Percentiles rank a stretch among this genome's conserved stretches.
Evolutionary conservation across 2,797 vertebrate genomes (phyloP).

Genomic region (Champsocephalus esox): DNA sequence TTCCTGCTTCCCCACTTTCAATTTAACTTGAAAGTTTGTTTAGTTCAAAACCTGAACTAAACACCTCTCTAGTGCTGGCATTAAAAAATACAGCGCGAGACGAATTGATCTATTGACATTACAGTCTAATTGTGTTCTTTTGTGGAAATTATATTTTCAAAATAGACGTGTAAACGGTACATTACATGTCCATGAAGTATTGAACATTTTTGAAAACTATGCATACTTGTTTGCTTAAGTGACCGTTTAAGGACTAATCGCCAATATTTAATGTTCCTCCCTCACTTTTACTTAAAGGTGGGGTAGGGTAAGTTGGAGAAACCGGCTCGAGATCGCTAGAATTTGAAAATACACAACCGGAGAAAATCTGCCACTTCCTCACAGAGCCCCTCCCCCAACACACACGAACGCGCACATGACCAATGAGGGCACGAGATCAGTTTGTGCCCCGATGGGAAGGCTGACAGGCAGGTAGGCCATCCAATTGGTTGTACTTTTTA

Average conservation of each 20-base stretch:
- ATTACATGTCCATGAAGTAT: conserved; percentile 26
- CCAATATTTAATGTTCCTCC: neutral
- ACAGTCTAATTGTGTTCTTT: conserved; percentile 15
- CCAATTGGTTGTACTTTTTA: too few species aligned
- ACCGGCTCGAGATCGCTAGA: too few species aligned
- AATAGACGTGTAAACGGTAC: conserved; percentile 28
- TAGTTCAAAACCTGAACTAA: conserved; percentile 33
- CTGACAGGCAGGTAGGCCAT: too few species aligned
- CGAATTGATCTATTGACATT: neutral
- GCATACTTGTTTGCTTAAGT: conserved; percentile 26
- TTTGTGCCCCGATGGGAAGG: too few species aligned
- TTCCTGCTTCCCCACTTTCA: conserved; percentile 46
- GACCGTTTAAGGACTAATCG: conserved; percentile 3
- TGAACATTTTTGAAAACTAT: conserved; percentile 19
- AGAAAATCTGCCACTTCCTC: too few species aligned
- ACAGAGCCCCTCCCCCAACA: too few species aligned
- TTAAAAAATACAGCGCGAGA: neutral
- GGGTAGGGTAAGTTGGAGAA: too few species aligned
- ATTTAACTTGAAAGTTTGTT: conserved; percentile 20
- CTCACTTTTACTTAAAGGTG: neutral
- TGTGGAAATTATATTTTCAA: conserved; percentile 27
- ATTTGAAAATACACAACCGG: too few species aligned
- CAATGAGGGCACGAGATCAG: too few species aligned
- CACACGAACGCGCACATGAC: too few species aligned
- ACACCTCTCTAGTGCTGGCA: neutral